Percentiles rank a stretch among this genome's conserved stretches.
Conservation (phyloP, 2,113 vertebrate species). For the Brachirus orientalis region DNA sequence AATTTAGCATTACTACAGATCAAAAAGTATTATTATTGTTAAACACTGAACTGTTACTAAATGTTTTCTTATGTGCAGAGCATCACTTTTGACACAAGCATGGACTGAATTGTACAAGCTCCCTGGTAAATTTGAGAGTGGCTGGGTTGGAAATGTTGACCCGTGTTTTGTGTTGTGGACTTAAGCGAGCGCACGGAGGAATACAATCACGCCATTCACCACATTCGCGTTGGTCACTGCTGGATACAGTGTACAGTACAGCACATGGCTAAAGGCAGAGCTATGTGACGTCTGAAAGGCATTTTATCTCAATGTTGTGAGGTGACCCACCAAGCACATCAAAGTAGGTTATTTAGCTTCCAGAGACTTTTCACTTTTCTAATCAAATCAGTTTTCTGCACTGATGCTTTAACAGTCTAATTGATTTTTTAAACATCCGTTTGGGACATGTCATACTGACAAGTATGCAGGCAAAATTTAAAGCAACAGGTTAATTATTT, state of each 20-base stretch:
- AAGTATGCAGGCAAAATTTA: background rate
- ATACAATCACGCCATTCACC: constrained; percentile 62
- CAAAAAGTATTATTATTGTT: constrained; percentile 1
- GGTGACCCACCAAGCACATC: constrained; percentile 51
- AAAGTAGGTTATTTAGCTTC: constrained; percentile 41
- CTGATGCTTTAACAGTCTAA: too few relatives aligned
- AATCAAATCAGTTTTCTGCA: too few relatives aligned
- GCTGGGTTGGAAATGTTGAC: constrained; percentile 47
- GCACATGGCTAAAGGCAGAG: constrained; percentile 67
- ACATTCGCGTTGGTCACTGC: constrained; percentile 51
- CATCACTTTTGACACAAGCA: constrained; percentile 26
- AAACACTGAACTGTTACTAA: constrained; percentile 15
- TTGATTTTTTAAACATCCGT: too few relatives aligned
- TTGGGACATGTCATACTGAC: background rate
- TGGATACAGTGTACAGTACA: constrained; percentile 36
- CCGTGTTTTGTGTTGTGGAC: constrained; percentile 43
- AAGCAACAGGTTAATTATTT: background rate
- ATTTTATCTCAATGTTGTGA: constrained; percentile 42
- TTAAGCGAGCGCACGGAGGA: constrained; percentile 45
- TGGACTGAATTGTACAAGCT: constrained; percentile 38
- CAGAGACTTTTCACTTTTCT: background rate
- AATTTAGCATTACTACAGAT: constrained; percentile 13
- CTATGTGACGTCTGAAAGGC: constrained; percentile 52
- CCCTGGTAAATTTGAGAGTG: constrained; percentile 39
- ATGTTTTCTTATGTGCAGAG: constrained; percentile 14